Percentiles rank a stretch among this genome's conserved stretches.
phyloP scores from a whole-genome alignment of 2,888 invertebrate genomes.

The Ochropleura plecta region DNA sequence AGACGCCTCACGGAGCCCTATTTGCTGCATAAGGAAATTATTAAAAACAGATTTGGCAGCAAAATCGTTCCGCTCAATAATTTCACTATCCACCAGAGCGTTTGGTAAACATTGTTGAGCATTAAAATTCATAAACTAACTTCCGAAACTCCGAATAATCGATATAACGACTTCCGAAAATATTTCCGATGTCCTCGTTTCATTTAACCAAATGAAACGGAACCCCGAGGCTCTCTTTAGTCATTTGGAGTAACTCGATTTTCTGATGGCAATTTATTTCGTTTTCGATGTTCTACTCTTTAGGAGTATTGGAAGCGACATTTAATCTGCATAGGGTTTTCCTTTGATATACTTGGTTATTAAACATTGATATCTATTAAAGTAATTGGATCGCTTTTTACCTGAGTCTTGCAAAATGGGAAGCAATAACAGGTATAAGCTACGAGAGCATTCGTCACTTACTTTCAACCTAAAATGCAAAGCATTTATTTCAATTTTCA shows the following conservation, averaged over 20 bases:
- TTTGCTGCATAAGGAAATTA: slow-evolving; percentile 11
- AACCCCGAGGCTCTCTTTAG: slow-evolving; percentile 5
- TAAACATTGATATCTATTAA: not conserved
- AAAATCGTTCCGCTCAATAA: slow-evolving; percentile 34
- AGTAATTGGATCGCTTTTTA: not conserved
- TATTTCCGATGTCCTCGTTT: slow-evolving; percentile 17
- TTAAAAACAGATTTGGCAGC: slow-evolving; percentile 51
- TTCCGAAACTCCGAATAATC: slow-evolving; percentile 32
- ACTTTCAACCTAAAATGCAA: not conserved
- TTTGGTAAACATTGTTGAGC: slow-evolving; percentile 10
- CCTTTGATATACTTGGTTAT: not conserved
- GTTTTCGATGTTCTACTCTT: slow-evolving; percentile 3
- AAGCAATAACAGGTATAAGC: not conserved
- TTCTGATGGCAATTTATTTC: slow-evolving; percentile 22
- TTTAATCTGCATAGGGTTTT: not conserved
- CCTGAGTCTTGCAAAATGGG: not conserved
- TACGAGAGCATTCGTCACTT: not conserved
- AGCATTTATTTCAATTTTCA: not conserved
- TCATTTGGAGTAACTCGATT: slow-evolving; percentile 33
- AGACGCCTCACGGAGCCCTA: not conserved
- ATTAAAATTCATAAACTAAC: slow-evolving; percentile 49
- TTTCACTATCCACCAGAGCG: slow-evolving; percentile 18
- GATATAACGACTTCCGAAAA: slow-evolving; percentile 40
- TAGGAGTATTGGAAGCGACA: not conserved
- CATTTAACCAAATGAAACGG: slow-evolving; percentile 13